A percentile compares a stretch with the other conserved stretches of the same genome.
phyloP scores from a whole-genome alignment of 2,888 invertebrate genomes.

The Scelioninae gen. 2 region DNA sequence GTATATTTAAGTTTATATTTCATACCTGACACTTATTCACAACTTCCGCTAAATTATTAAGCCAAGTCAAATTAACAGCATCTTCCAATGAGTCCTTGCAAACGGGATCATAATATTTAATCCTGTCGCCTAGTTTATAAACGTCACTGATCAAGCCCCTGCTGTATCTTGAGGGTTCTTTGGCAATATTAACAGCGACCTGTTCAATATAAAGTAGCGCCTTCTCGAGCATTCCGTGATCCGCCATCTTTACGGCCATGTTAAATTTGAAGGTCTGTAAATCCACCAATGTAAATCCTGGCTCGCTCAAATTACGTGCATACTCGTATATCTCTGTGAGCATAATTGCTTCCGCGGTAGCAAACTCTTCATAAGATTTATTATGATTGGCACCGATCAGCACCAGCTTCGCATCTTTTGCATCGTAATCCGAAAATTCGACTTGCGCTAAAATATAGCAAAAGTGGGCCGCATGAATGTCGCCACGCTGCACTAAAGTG shows the following conservation, averaged over 20 bases:
- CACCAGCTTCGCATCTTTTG: slow-evolving; percentile 81
- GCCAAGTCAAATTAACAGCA: slow-evolving; percentile 78
- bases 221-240: slow-evolving; percentile 86
- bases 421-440: slow-evolving; percentile 77
- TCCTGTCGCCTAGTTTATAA: slow-evolving; percentile 78
- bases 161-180: slow-evolving; percentile 77
- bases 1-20: too few relatives aligned
- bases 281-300: slow-evolving; percentile 83
- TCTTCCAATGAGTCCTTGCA: slow-evolving; percentile 76
- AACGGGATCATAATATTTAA: slow-evolving; percentile 84
- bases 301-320: slow-evolving; percentile 87
- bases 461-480: slow-evolving; percentile 94
- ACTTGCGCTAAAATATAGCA: slow-evolving; percentile 93
- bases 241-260: slow-evolving; percentile 85
- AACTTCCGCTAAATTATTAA: slow-evolving; percentile 76
- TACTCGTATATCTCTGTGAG: slow-evolving; percentile 98
- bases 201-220: slow-evolving; percentile 90
- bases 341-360: slow-evolving; percentile 89
- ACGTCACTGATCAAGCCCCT: slow-evolving; percentile 76
- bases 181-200: slow-evolving; percentile 82
- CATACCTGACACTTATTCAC: slow-evolving; percentile 74
- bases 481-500: slow-evolving; percentile 84
- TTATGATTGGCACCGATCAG: slow-evolving; percentile 86
- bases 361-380: slow-evolving; percentile 81
- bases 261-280: slow-evolving; percentile 89